Evolutionary conservation across 2,113 vertebrate species (phyloP), one percentile per base, ranked within the genome.

Genomic region (Pleuronectes platessa): DNA sequence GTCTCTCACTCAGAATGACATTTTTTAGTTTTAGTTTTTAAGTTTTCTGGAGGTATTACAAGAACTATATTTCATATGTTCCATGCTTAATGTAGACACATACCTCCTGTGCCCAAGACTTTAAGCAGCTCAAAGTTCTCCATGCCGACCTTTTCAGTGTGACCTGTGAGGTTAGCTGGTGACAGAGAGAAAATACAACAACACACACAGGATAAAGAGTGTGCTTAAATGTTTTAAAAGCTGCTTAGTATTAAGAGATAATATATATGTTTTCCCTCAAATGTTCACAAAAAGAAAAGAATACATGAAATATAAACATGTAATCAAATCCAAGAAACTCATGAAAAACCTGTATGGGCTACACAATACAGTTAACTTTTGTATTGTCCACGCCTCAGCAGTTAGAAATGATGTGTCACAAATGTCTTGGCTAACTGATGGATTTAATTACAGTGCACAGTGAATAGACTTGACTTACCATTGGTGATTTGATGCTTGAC

Each of bases 41-140:
- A 18, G n/a, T 12, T 53, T 49, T 47, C 21, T 37, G 15, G 3
- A 10, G 6, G 3, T 65, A 60, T 68, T 4, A 76, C 21, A 6
- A 70, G 15, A 74, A 35, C 27, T 65, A 5, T 24, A 21, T 56
- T 40, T 73, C 40, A 62, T 61, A 35, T 54, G 24, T 24, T 68
- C 17, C 11, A 27, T 31, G 61, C 60, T 68, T 59, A 4, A 67
- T 6, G 10, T 49, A 53, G 54, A 81, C 13, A 31, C 96, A 95
- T 92, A 98, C 98, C 97, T 94, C 97, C 98, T 75, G 98, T 99
- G 92, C 98, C 98, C 89, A 99, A 95, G 80, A 99, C 97, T 92
- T 99, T 99, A 78, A 99, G 94, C 58, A 99, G 96, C 86, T 99
- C 98, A 86, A 99, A 99, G 93, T 99, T 99, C 94, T 99, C 97